Percentiles rank a stretch among this genome's conserved stretches.
Evolutionary conservation across 2,113 vertebrate genomes (phyloP).

Genomic region (Formicarius rufipectus): DNA sequence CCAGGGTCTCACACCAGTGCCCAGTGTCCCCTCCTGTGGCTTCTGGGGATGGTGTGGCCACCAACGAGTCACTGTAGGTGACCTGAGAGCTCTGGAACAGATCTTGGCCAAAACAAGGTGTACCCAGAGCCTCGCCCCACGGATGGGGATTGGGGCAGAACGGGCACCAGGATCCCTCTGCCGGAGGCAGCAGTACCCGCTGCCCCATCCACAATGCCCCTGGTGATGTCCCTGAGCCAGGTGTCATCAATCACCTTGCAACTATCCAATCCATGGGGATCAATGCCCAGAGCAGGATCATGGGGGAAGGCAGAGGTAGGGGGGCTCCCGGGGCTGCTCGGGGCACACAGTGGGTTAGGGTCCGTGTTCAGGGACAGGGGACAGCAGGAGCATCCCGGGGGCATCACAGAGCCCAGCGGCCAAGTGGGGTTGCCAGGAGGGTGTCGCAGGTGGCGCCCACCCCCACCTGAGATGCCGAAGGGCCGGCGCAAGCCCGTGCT

Average conservation of each 20-base stretch:
- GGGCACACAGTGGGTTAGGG: neutral
- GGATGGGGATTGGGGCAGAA: neutral
- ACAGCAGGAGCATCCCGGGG: neutral
- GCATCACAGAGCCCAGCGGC: neutral
- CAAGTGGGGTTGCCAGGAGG: rapidly evolving
- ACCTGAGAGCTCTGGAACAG: neutral
- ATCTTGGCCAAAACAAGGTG: neutral
- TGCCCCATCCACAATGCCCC: neutral
- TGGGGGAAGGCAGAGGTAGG: no score
- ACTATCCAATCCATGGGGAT: neutral
- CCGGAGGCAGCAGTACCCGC: neutral
- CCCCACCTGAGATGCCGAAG: conserved; percentile 61
- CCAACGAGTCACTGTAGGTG: neutral
- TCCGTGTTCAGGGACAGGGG: neutral
- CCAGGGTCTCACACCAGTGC: neutral
- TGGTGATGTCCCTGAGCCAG: neutral
- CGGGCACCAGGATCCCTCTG: neutral
- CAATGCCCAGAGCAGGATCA: neutral
- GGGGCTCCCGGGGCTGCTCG: neutral
- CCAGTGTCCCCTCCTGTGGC: neutral
- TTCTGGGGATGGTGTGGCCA: neutral
- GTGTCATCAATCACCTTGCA: neutral
- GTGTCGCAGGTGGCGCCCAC: rapidly evolving
- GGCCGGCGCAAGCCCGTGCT: conserved; percentile 58
- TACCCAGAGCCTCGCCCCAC: neutral